phyloP scores from a whole-genome alignment of 2,113 vertebrate genomes.

The Catagonus wagneri region DNA sequence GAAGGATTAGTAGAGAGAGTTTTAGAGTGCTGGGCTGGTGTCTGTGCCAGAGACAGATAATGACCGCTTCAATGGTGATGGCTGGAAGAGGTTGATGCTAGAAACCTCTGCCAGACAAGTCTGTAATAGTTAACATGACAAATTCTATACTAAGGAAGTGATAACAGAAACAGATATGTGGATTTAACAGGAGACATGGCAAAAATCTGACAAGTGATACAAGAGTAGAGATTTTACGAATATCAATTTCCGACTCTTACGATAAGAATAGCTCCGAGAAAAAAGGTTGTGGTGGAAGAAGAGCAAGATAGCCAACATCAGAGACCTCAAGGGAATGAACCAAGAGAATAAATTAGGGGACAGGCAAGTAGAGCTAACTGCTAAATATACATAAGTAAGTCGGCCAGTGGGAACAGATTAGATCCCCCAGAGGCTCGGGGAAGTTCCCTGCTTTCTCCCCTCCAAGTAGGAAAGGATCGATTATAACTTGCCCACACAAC shows the following conservation, averaged over 20 bases:
- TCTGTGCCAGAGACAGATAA: not conserved
- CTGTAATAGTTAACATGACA: not conserved
- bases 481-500: not conserved
- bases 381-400: not conserved
- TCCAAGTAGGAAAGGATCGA: not conserved
- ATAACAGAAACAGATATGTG: not conserved
- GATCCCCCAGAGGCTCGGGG: not conserved
- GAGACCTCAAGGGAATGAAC: not conserved
- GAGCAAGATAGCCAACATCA: not conserved
- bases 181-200: not conserved
- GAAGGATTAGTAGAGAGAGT: not conserved
- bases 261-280: not conserved
- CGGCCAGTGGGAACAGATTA: not conserved
- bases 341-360: not conserved
- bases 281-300: not conserved
- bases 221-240: not conserved
- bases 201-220: not conserved
- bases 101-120: constrained; percentile 4
- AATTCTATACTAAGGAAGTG: not conserved
- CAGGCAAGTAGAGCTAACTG: not conserved
- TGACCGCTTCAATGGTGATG: not conserved
- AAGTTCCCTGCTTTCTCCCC: not conserved
- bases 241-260: not conserved
- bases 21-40: not conserved
- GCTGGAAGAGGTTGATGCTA: not conserved